Evolutionary conservation across 2,113 vertebrate species (phyloP).

Genomic region (Thermophis baileyi): DNA sequence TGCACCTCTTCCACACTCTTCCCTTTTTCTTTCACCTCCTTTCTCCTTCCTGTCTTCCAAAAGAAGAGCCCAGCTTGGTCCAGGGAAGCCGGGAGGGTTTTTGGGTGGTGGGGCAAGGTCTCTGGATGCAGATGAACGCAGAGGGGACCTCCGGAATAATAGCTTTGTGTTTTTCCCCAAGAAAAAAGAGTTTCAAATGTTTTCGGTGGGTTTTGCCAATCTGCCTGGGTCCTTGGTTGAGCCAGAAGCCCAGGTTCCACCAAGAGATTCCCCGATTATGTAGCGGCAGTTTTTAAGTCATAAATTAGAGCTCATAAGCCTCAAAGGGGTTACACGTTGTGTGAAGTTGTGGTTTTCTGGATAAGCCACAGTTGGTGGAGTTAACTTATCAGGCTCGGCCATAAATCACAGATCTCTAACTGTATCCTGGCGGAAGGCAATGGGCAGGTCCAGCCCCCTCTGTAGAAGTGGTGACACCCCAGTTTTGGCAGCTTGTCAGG

Average conservation of each 20-base stretch:
- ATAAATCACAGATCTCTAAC: neutral
- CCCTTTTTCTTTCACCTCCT: neutral
- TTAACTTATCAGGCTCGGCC: neutral
- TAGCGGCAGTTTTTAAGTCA: neutral
- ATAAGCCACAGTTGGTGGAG: neutral
- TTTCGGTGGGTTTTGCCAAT: neutral
- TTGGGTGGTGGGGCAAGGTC: neutral
- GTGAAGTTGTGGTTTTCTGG: neutral
- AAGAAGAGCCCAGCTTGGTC: neutral
- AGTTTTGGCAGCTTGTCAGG: neutral
- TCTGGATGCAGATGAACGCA: neutral
- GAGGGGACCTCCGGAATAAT: neutral
- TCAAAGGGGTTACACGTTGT: neutral
- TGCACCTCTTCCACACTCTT: neutral
- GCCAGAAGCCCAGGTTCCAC: neutral
- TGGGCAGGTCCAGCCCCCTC: neutral
- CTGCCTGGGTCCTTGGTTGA: neutral
- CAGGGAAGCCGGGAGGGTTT: fast-evolving
- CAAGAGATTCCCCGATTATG: neutral
- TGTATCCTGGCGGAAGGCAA: neutral
- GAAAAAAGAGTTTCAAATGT: neutral
- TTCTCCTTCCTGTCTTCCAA: neutral
- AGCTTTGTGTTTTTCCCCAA: neutral
- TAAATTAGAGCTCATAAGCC: neutral
- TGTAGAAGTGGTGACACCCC: neutral